Conservation (phyloP, 35 echinoderm and acorn worm genomes). For the Lytechinus pictus region DNA sequence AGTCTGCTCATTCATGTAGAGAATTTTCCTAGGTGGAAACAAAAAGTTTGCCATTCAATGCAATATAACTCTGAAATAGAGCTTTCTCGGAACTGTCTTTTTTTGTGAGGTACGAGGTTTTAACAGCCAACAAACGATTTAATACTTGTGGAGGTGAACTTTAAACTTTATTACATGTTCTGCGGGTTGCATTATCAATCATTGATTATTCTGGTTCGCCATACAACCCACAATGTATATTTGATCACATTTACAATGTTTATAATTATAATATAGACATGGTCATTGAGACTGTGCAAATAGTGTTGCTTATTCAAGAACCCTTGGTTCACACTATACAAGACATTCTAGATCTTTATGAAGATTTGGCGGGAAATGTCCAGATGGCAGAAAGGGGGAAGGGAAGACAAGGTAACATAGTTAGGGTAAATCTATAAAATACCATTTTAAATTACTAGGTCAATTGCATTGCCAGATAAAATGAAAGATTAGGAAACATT, state of each 20-base stretch:
- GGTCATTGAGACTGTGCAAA: background rate
- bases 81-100: no score
- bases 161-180: background rate
- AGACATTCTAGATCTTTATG: background rate
- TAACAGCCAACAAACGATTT: background rate
- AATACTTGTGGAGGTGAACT: background rate
- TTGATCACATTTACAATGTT: background rate
- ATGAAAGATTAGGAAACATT: no score
- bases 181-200: background rate
- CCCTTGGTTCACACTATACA: background rate
- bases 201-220: background rate
- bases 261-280: background rate
- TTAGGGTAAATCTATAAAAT: no score
- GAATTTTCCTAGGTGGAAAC: no score
- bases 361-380: background rate
- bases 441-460: no score
- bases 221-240: background rate
- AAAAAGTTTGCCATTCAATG: no score
- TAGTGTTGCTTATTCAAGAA: background rate
- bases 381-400: no score
- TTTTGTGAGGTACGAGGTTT: no score
- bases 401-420: no score
- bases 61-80: no score
- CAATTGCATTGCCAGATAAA: no score
- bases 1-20: no score